These are phyloP conservation scores for Aurelia coerulea DNA, from an alignment of 30 jellyfish, hydroid and myxozoan species.

Conservation along the genomic window DNA sequence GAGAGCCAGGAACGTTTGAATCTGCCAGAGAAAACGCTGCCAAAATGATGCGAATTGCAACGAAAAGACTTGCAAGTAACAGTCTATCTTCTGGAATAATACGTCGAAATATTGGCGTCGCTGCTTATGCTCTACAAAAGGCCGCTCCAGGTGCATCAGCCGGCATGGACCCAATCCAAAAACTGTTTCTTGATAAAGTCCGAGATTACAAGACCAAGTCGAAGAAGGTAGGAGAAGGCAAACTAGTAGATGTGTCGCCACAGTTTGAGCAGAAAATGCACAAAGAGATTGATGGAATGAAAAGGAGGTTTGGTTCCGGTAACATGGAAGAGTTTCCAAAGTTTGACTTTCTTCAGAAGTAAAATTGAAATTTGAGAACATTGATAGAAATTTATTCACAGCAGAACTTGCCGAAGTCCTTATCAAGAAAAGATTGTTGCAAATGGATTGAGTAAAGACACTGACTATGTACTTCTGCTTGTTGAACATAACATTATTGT, in stretches of 20 bases:
- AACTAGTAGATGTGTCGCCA: constrained; percentile 71
- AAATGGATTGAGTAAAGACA: no score
- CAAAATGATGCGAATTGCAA: no score
- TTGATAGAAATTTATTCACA: no score
- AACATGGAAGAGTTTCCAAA: constrained; percentile 87
- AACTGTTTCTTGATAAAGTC: constrained; percentile 77
- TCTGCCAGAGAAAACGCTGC: no score
- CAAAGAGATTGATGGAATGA: constrained; percentile 71
- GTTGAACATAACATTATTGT: no score
- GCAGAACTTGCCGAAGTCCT: no score
- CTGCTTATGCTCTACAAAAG: constrained; percentile 34
- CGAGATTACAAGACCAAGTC: constrained; percentile 78
- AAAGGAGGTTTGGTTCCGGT: constrained; percentile 87
- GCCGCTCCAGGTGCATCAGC: constrained; percentile 14
- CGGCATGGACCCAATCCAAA: constrained; percentile 87
- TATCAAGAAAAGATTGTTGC: no score
- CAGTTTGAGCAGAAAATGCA: constrained; percentile 67
- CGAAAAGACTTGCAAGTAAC: no score
- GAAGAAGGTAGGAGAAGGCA: constrained; percentile 68
- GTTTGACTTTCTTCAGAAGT: constrained; percentile 65
- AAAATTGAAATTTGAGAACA: background rate
- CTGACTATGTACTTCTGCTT: no score
- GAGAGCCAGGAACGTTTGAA: no score
- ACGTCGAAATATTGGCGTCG: constrained; percentile 68
- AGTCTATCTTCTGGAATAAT: no score